Evolutionary conservation across 2,888 invertebrate species (phyloP).

Genomic region (Tiphia femorata): DNA sequence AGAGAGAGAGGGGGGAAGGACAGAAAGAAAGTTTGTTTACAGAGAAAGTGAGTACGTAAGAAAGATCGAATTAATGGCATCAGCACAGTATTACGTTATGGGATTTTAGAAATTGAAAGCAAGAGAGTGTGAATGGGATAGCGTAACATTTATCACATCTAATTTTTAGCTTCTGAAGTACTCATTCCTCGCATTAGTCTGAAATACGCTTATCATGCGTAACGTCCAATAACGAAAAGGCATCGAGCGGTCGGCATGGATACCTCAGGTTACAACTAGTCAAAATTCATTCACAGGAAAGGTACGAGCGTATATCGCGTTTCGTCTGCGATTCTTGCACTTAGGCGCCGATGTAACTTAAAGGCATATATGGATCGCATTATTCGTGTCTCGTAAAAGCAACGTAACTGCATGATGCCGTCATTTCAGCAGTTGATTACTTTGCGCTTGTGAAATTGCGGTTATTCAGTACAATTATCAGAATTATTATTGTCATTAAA

Average conservation of each 20-base stretch:
- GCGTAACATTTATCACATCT: neutral
- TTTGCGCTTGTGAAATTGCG: slow-evolving; percentile 42
- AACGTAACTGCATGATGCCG: slow-evolving; percentile 49
- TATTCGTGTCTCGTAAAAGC: slow-evolving; percentile 44
- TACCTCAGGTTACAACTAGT: slow-evolving; percentile 48
- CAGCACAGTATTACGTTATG: too few species aligned
- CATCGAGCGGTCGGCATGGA: neutral
- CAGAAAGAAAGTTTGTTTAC: neutral
- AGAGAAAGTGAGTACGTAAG: slow-evolving; percentile 1
- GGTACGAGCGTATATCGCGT: slow-evolving; percentile 7
- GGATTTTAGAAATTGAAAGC: slow-evolving; percentile 2
- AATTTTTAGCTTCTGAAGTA: neutral
- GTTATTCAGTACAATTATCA: slow-evolving; percentile 22
- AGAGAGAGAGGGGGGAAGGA: neutral
- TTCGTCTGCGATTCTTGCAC: slow-evolving; percentile 27
- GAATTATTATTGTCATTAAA: slow-evolving; percentile 25
- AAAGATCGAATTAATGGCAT: too few species aligned
- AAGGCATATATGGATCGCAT: slow-evolving; percentile 40
- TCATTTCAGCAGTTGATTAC: slow-evolving; percentile 49
- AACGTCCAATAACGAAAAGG: too few species aligned
- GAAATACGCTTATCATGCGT: too few species aligned
- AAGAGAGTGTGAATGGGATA: neutral
- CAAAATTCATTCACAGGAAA: slow-evolving; percentile 31
- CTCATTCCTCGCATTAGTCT: too few species aligned
- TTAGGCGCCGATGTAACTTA: slow-evolving; percentile 47